These are phyloP conservation scores for Serrognathus titanus DNA, from an alignment of 2,888 invertebrate species.

Conservation along the genomic window DNA sequence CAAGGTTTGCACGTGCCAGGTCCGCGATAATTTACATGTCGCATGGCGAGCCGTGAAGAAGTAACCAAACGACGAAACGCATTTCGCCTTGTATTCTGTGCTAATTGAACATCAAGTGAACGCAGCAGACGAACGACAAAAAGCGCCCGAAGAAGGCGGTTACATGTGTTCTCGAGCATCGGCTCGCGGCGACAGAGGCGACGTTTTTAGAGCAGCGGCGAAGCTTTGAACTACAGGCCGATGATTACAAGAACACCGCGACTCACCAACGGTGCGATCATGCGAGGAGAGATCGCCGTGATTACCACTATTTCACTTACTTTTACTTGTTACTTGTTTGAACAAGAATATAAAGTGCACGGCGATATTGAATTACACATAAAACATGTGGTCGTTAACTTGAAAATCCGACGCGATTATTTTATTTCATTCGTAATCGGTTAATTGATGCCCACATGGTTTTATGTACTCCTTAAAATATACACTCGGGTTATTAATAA, in stretches of 20 bases:
- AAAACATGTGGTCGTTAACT: background rate
- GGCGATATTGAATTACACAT: background rate
- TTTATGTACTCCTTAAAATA: no score
- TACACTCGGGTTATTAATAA: no score
- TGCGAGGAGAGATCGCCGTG: conserved; percentile 23
- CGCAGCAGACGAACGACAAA: conserved; percentile 30
- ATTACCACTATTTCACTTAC: conserved; percentile 18
- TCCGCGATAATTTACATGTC: conserved; percentile 5
- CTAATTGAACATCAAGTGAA: conserved; percentile 37
- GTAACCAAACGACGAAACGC: background rate
- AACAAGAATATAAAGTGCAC: conserved; percentile 2
- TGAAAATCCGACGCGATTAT: background rate
- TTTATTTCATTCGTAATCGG: background rate
- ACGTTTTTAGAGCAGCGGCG: conserved; percentile 39
- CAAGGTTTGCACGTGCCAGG: conserved; percentile 6
- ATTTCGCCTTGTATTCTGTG: conserved; percentile 14
- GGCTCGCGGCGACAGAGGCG: conserved; percentile 33
- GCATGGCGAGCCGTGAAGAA: conserved; percentile 1
- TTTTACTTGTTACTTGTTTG: conserved; percentile 3
- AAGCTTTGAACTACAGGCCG: conserved; percentile 25
- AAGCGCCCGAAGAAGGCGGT: conserved; percentile 36
- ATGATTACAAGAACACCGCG: conserved; percentile 23
- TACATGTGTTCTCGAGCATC: conserved; percentile 41
- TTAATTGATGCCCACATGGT: background rate
- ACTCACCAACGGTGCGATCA: conserved; percentile 21